Base-by-base conservation (phyloP, 2,797 vertebrate genomes). In the Chloroceryle amazona region DNA sequence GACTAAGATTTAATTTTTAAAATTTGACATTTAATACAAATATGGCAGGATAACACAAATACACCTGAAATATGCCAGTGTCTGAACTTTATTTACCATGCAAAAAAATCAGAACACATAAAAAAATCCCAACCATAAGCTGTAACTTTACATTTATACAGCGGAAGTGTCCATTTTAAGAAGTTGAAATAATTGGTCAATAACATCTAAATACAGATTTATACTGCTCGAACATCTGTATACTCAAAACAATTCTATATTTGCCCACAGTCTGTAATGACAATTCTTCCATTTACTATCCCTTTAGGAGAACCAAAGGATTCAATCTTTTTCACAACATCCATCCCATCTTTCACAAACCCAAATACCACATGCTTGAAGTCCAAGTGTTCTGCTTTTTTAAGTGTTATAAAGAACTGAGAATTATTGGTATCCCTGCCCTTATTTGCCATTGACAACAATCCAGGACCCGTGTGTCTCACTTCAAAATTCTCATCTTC, bases 321-420 rank as follows among this genome's bases (percentile, higher is more conserved):
- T 94, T 98, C 99, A 35, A 99, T 99, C 95, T 97, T 98, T 85
- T 98, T 99, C 86, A 99, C 98, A 93, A 99, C 98, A 86, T 99
- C 98, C 99, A 99, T 99, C 92, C 99, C 99, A 5, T 98, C 98
- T 81, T 97, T 98, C 75, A 99, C 99, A 97, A 98, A 99, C 21
- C 99, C 99, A 83, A 99, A 99, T 28, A 98, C 99, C 70, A 99
- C 99, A 37, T 99, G 99, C 96, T 99, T 99, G 87, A 99, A 99
- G 98, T 99, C 99, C 97, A 99, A 98, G 96, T 99, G 98, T 96
- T 99, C 99, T 7, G 99, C 98, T 96, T 99, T 99, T 96, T 99
- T 99, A 95, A 99, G 97, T 11, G 99, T 99, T 97, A 99, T 99
- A 97, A 99, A 99, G 96, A 99, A 99, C 86, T 99, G 99, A 10